phyloP scores from a whole-genome alignment of 2,113 vertebrate genomes.

The Plecotus auritus region DNA sequence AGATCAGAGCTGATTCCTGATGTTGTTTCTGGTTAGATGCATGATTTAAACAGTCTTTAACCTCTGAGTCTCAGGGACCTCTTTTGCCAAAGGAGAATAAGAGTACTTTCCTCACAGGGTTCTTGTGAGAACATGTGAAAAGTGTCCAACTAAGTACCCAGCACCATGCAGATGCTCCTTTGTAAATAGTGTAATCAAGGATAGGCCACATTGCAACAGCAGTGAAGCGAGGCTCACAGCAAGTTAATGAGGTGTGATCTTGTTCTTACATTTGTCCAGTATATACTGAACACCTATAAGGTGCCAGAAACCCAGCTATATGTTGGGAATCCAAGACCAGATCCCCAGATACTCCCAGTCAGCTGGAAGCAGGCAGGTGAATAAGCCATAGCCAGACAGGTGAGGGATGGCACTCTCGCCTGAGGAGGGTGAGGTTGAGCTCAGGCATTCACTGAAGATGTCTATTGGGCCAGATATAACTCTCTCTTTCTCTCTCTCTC shows the following conservation, averaged over 20 bases:
- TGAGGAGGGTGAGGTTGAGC: background rate
- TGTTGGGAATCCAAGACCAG: background rate
- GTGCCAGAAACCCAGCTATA: background rate
- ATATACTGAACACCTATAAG: background rate
- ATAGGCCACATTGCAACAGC: background rate
- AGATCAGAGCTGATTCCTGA: background rate
- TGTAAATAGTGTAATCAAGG: background rate
- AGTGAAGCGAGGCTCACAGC: background rate
- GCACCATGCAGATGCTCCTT: background rate
- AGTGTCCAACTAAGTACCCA: background rate
- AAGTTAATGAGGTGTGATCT: background rate
- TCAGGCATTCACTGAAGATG: background rate
- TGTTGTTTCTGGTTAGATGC: background rate
- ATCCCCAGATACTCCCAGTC: background rate
- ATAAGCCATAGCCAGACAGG: background rate
- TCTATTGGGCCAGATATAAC: no score
- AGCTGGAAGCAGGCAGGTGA: background rate
- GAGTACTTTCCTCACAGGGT: background rate
- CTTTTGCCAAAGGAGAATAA: background rate
- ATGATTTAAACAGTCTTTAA: background rate
- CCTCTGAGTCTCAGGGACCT: background rate
- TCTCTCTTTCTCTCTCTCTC: no score
- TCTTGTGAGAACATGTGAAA: background rate
- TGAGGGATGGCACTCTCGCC: fast-evolving
- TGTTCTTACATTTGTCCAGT: background rate